Conservation (phyloP, 2,888 invertebrate genomes). For the Metalampra italica region DNA sequence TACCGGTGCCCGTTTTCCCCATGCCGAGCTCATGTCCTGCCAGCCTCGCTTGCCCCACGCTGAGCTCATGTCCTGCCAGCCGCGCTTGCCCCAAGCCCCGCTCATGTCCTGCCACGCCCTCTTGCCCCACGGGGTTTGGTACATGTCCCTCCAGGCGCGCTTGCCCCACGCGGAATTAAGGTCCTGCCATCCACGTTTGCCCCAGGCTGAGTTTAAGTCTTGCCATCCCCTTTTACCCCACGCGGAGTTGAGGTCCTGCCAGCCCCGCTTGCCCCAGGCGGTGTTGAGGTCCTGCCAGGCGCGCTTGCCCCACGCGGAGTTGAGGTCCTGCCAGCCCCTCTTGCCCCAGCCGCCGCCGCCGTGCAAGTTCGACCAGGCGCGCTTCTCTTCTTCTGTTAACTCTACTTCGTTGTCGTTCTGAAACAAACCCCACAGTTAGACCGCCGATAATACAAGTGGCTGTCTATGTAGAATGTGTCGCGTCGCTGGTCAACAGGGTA, state of each 20-base stretch:
- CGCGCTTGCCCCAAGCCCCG: slow-evolving; percentile 72
- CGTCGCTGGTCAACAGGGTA: slow-evolving; percentile 5
- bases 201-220: slow-evolving; percentile 73
- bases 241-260: slow-evolving; percentile 71
- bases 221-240: slow-evolving; percentile 81
- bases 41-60: slow-evolving; percentile 77
- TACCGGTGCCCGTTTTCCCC: slow-evolving; percentile 35
- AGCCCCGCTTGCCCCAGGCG: slow-evolving; percentile 75
- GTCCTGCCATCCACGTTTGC: slow-evolving; percentile 80
- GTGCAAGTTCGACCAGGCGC: slow-evolving; percentile 80
- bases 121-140: slow-evolving; percentile 78
- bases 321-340: slow-evolving; percentile 76
- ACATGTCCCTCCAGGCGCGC: slow-evolving; percentile 79
- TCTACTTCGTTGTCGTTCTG: slow-evolving; percentile 67
- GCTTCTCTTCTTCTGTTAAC: slow-evolving; percentile 77
- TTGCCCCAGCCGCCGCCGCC: slow-evolving; percentile 74
- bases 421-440: slow-evolving; percentile 9
- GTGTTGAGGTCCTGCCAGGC: slow-evolving; percentile 74
- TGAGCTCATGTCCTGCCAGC: slow-evolving; percentile 75
- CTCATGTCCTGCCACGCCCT: slow-evolving; percentile 73
- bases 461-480: slow-evolving; percentile 1
- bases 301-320: slow-evolving; percentile 78
- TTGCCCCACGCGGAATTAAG: slow-evolving; percentile 78
- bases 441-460: too few species aligned
- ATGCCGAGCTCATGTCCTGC: slow-evolving; percentile 47